These are phyloP conservation scores for Volucella inflata DNA, from an alignment of 2,888 invertebrate genomes.

Conservation along the genomic window DNA sequence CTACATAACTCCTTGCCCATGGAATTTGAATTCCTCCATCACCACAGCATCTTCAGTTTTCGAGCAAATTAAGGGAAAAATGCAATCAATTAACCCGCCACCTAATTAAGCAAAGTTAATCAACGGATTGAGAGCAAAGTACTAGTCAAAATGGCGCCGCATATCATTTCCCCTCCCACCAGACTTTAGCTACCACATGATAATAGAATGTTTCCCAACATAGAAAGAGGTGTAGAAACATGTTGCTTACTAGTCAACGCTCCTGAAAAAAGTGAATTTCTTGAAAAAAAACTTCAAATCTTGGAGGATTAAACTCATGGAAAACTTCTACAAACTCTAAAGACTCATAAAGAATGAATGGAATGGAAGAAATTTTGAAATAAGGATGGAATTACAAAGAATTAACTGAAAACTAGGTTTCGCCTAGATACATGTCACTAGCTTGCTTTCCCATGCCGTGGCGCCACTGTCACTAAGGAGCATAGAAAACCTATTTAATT, in stretches of 20 bases:
- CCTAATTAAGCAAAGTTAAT: neutral
- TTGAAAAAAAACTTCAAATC: neutral
- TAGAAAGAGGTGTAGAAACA: neutral
- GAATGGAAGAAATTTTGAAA: neutral
- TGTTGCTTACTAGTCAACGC: conserved; percentile 4
- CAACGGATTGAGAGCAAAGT: conserved; percentile 14
- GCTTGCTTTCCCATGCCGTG: neutral
- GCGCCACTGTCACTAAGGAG: conserved; percentile 17
- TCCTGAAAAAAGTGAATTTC: neutral
- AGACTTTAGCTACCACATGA: neutral
- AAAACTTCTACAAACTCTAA: neutral
- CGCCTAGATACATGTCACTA: neutral
- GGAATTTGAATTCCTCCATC: neutral
- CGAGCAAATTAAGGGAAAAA: no score
- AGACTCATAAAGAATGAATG: neutral
- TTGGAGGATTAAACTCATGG: neutral
- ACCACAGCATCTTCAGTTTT: neutral
- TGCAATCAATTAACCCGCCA: neutral
- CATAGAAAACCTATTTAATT: neutral
- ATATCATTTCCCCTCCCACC: conserved; percentile 1
- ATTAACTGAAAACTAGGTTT: conserved; percentile 15
- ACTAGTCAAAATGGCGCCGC: conserved; percentile 27
- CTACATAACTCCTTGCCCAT: neutral
- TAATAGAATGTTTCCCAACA: conserved; percentile 23
- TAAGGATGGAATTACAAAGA: neutral